Percentiles rank a stretch among this genome's conserved stretches.
These are phyloP conservation scores for Thinocorus orbignyianus DNA, from an alignment of 2,113 vertebrate species.

Conservation along the genomic window DNA sequence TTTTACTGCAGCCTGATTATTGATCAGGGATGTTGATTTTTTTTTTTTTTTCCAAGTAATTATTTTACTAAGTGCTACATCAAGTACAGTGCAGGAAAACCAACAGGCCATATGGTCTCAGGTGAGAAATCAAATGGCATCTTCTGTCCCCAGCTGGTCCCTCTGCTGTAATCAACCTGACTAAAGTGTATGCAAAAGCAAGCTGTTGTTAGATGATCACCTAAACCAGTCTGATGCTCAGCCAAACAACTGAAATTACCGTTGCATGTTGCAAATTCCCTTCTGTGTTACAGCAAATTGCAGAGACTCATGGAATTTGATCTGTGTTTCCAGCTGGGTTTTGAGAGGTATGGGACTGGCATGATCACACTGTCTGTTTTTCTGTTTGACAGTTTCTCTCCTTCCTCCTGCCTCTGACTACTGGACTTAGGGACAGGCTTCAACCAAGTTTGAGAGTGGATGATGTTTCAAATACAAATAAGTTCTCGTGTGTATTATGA, in stretches of 20 bases:
- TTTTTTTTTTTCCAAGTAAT: background rate
- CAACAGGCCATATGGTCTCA: background rate
- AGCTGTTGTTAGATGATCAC: background rate
- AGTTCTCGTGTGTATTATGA: background rate
- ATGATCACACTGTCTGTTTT: background rate
- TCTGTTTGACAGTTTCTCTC: background rate
- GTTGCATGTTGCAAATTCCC: background rate
- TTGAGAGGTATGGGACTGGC: fast-evolving
- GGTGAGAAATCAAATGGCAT: background rate
- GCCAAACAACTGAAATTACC: constrained; percentile 1
- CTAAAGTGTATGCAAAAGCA: background rate
- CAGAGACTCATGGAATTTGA: constrained; percentile 26
- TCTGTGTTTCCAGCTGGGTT: background rate
- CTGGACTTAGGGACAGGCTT: background rate
- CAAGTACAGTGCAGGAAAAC: background rate
- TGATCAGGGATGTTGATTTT: background rate
- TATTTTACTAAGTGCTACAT: background rate
- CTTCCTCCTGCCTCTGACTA: background rate
- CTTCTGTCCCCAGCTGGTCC: background rate
- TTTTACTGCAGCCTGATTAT: background rate
- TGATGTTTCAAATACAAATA: background rate
- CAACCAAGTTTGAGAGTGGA: background rate
- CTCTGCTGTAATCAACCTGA: background rate
- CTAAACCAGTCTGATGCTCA: background rate
- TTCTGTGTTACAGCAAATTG: constrained; percentile 20